Evolutionary conservation across 2,113 vertebrate species (phyloP).

Genomic region (Circaetus cinerascens): DNA sequence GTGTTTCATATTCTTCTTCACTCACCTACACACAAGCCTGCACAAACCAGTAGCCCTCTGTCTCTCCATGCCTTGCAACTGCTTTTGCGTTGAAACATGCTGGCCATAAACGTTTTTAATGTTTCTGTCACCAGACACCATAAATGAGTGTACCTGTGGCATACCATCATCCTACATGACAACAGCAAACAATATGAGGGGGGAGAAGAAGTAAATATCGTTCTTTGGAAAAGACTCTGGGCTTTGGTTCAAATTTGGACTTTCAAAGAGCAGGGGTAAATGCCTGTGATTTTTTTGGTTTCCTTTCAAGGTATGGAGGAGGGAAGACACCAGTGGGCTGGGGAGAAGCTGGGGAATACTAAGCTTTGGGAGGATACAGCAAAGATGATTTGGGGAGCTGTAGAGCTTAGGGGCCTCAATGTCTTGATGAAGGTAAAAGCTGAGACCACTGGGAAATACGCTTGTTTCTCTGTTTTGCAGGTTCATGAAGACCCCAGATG

Average conservation of each 20-base stretch:
- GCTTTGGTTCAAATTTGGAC: neutral
- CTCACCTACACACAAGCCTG: neutral
- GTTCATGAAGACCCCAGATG: constrained; percentile 98
- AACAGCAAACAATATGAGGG: neutral
- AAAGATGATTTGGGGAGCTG: neutral
- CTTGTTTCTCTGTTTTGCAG: constrained; percentile 62
- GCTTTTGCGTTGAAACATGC: neutral
- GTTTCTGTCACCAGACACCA: neutral
- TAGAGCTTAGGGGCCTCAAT: neutral
- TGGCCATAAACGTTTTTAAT: neutral
- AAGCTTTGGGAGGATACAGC: neutral
- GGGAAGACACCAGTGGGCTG: neutral
- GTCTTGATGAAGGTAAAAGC: neutral
- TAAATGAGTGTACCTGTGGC: neutral
- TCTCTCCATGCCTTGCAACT: neutral
- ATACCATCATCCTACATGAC: neutral
- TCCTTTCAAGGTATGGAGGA: neutral
- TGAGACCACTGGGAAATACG: neutral
- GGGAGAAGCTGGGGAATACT: neutral
- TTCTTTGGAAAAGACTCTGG: neutral
- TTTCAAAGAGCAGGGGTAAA: neutral
- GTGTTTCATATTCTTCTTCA: neutral
- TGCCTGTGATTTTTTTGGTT: neutral
- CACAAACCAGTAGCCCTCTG: neutral
- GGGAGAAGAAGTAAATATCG: neutral